Evolutionary conservation across 2,797 vertebrate species (phyloP).

Genomic region (Anniella stebbinsi): DNA sequence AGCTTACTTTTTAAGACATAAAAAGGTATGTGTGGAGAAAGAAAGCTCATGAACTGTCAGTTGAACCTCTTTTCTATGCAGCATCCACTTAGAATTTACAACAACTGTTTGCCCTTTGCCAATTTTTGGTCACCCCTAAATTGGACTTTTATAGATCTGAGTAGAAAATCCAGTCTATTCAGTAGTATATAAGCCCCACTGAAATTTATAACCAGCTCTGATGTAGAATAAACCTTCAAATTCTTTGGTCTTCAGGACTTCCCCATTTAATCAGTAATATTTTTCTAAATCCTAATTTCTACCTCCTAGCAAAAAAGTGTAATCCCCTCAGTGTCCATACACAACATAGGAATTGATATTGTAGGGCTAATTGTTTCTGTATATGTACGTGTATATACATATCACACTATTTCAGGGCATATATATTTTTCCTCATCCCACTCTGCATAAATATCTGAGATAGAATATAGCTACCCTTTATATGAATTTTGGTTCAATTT

Average conservation of each 20-base stretch:
- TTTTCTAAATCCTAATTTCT: conserved; percentile 66
- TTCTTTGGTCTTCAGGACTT: conserved; percentile 31
- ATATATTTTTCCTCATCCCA: conserved; percentile 74
- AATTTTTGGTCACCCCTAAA: background rate
- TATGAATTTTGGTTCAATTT: conserved; percentile 74
- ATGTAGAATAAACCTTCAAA: conserved; percentile 42
- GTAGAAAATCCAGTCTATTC: conserved; percentile 60
- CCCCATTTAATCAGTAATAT: conserved; percentile 52
- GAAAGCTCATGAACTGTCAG: background rate
- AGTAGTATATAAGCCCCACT: conserved; percentile 59
- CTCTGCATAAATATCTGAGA: conserved; percentile 73
- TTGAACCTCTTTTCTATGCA: conserved; percentile 6
- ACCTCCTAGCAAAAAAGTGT: conserved; percentile 69
- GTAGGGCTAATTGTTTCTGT: conserved; percentile 61
- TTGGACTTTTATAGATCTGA: conserved; percentile 56
- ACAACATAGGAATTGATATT: conserved; percentile 67
- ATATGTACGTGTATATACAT: conserved; percentile 72
- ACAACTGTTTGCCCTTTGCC: background rate
- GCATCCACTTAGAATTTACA: conserved; percentile 10
- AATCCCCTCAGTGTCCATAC: conserved; percentile 75
- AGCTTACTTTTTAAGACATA: background rate
- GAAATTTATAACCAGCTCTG: conserved; percentile 61
- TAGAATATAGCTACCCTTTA: conserved; percentile 79
- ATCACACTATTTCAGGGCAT: conserved; percentile 59
- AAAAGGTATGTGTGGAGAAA: background rate